A percentile compares a stretch with the other conserved stretches of the same genome.
Conservation (phyloP, 1,140 invertebrate species). For the Drosophila paulistorum region DNA sequence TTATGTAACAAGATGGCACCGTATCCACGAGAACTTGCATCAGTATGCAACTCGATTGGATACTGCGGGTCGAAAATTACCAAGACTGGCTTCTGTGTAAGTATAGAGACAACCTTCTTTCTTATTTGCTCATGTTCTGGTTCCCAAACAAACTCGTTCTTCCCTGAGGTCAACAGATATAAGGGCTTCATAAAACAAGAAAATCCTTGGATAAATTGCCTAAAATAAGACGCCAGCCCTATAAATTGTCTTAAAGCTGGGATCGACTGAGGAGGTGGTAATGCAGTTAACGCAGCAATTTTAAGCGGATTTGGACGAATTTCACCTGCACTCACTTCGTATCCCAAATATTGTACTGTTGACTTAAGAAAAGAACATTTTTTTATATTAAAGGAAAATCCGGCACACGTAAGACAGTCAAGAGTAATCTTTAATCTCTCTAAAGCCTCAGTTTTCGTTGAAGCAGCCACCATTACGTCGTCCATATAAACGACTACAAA, state of each 20-base stretch:
- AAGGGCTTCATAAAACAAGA: slow-evolving; percentile 3
- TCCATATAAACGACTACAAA: neutral
- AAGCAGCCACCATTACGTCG: no score
- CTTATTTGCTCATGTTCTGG: slow-evolving; percentile 5
- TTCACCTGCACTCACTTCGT: no score
- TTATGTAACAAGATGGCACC: slow-evolving; percentile 3
- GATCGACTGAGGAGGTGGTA: no score
- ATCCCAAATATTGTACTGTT: no score
- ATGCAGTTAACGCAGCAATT: no score
- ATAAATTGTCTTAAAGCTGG: no score
- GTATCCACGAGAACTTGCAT: slow-evolving; percentile 6
- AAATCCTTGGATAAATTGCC: slow-evolving; percentile 3
- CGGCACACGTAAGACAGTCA: no score
- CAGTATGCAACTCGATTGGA: slow-evolving; percentile 9
- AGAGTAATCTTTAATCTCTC: no score
- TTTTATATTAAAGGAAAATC: no score
- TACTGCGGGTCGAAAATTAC: slow-evolving; percentile 10
- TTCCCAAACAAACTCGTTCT: slow-evolving; percentile 3
- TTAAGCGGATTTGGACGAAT: no score
- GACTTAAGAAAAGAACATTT: no score
- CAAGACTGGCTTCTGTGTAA: slow-evolving; percentile 1
- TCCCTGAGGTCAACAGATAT: neutral
- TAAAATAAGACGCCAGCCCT: slow-evolving; percentile 1
- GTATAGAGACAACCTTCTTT: neutral
- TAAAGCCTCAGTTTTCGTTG: no score